Percentiles rank a stretch among this genome's conserved stretches.
These are phyloP conservation scores for Lagorchestes hirsutus DNA, from an alignment of 2,797 vertebrate species.

Conservation along the genomic window DNA sequence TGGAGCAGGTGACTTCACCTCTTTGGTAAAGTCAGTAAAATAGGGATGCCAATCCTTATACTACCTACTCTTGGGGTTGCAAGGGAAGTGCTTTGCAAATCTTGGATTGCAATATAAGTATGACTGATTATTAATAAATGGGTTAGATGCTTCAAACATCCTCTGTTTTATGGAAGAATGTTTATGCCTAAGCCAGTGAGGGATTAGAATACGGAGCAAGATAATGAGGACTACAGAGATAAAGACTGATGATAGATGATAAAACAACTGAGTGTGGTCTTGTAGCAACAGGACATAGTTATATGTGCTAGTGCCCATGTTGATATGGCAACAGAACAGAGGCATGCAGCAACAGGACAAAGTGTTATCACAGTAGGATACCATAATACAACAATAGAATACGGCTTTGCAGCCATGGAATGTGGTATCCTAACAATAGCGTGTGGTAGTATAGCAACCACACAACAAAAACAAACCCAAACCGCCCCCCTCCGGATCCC, in stretches of 20 bases:
- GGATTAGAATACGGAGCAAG: background rate
- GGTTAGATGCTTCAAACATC: background rate
- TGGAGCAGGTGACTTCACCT: background rate
- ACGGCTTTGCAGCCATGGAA: background rate
- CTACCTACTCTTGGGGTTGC: background rate
- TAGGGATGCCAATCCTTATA: background rate
- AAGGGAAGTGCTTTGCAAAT: background rate
- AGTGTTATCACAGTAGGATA: conserved; percentile 48
- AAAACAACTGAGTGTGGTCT: background rate
- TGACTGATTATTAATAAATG: background rate
- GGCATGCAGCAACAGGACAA: conserved; percentile 63
- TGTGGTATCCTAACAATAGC: background rate
- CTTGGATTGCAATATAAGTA: too few species aligned
- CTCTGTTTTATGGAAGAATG: background rate
- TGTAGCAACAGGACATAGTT: background rate
- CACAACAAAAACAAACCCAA: background rate
- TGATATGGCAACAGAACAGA: conserved; percentile 13
- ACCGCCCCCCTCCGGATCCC: rapidly evolving
- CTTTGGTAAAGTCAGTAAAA: background rate
- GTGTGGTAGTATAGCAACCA: background rate
- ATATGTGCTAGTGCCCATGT: background rate
- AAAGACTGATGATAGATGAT: background rate
- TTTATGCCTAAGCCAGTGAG: background rate
- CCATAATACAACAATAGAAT: background rate
- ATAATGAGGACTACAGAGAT: background rate